These are phyloP conservation scores for Antechinus flavipes DNA, from an alignment of 2,113 vertebrate species.

Conservation along the genomic window DNA sequence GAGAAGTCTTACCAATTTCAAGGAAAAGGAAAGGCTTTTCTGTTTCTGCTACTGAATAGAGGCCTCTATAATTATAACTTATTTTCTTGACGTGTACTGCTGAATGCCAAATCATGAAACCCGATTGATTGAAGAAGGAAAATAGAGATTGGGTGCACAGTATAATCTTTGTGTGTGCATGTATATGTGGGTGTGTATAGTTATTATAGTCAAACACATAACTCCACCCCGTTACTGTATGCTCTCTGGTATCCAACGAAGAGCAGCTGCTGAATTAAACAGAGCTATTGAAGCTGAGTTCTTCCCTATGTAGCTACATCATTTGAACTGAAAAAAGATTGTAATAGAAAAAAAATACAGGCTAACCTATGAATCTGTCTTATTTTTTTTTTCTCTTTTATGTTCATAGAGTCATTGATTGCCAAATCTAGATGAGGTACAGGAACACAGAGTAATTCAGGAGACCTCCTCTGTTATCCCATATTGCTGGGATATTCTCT, in stretches of 20 bases:
- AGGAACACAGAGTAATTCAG: not conserved
- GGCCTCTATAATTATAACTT: slow-evolving; percentile 60
- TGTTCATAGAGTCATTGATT: not conserved
- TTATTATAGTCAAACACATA: fast-evolving
- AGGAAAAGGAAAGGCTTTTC: slow-evolving; percentile 55
- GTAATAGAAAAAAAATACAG: not conserved
- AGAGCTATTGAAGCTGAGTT: slow-evolving; percentile 27
- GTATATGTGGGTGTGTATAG: not conserved
- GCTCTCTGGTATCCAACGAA: slow-evolving; percentile 39
- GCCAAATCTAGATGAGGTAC: not conserved
- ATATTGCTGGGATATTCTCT: not conserved
- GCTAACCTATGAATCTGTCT: not conserved
- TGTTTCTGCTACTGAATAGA: slow-evolving; percentile 58
- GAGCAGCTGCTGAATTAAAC: not conserved
- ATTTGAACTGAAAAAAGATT: not conserved
- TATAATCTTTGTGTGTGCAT: not conserved
- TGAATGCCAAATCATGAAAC: slow-evolving; percentile 23
- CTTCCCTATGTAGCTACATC: not conserved
- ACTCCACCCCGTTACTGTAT: fast-evolving
- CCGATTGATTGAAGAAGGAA: slow-evolving; percentile 46
- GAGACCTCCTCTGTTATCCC: slow-evolving; percentile 37
- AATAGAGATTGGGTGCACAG: slow-evolving; percentile 16
- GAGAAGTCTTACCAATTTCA: slow-evolving; percentile 59
- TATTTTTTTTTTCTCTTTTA: not conserved
- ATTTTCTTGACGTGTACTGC: slow-evolving; percentile 48